These are phyloP conservation scores for Zeugodacus cucurbitae DNA, from an alignment of 1,140 invertebrate species.

Conservation along the genomic window DNA sequence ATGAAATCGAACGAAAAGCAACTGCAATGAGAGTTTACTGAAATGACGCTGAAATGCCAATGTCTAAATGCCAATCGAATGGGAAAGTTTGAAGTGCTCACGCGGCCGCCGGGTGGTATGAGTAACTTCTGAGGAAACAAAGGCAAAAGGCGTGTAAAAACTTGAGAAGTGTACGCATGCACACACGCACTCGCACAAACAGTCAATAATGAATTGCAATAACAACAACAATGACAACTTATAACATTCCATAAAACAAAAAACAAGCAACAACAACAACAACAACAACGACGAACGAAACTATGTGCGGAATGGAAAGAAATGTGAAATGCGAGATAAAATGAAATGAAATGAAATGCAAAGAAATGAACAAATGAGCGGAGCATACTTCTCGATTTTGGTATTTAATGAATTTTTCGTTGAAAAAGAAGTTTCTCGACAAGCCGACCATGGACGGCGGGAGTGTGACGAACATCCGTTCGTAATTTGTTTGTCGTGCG, in stretches of 20 bases:
- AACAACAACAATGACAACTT: not conserved
- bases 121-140: not conserved
- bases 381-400: not conserved
- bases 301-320: not conserved
- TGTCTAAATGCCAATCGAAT: not conserved
- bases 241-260: not conserved
- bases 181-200: not conserved
- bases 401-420: constrained; percentile 2
- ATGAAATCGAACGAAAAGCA: no score
- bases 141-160: not conserved
- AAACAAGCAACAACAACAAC: not conserved
- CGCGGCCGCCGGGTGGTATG: not conserved
- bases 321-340: not conserved
- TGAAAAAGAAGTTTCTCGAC: not conserved
- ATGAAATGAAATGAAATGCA: not conserved
- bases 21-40: no score
- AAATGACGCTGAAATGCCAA: no score
- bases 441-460: not conserved
- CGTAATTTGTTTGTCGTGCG: not conserved
- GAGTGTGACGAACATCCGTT: not conserved
- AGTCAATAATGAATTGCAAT: not conserved
- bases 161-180: not conserved
- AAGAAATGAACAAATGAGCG: not conserved
- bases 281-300: not conserved
- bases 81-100: not conserved